Conservation (phyloP, 2,888 invertebrate species). For the Chrysomela aeneicollis region DNA sequence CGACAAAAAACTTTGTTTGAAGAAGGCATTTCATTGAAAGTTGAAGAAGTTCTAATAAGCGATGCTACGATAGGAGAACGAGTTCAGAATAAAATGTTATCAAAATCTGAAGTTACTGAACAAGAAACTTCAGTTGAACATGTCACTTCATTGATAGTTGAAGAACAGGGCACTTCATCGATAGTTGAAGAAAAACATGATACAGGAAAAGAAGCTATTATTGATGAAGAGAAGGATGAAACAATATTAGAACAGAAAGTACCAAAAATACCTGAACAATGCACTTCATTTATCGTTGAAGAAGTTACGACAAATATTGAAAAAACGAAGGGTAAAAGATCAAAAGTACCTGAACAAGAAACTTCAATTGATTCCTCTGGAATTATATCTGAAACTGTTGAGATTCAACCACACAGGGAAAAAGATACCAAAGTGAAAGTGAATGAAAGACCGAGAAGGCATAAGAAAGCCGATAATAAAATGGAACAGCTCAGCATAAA, state of each 20-base stretch:
- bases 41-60: too few relatives aligned
- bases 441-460: constrained; percentile 35
- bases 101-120: too few relatives aligned
- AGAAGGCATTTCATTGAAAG: too few relatives aligned
- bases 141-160: too few relatives aligned
- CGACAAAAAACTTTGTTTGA: too few relatives aligned
- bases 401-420: constrained; percentile 14
- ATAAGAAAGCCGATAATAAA: constrained; percentile 36
- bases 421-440: constrained; percentile 24
- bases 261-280: too few relatives aligned
- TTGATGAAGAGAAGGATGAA: not conserved
- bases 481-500: constrained; percentile 43
- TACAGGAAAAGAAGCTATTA: not conserved
- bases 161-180: not conserved
- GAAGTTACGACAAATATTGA: too few relatives aligned
- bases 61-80: too few relatives aligned
- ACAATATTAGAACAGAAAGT: not conserved
- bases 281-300: too few relatives aligned
- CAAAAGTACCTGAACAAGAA: constrained; percentile 16
- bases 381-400: constrained; percentile 6
- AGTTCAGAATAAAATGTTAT: too few relatives aligned
- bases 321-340: not conserved
- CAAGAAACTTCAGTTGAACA: too few relatives aligned
- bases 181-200: not conserved
- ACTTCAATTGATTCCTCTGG: constrained; percentile 16